Conservation (phyloP, 2,113 vertebrate genomes). For the Pygoscelis antarcticus region DNA sequence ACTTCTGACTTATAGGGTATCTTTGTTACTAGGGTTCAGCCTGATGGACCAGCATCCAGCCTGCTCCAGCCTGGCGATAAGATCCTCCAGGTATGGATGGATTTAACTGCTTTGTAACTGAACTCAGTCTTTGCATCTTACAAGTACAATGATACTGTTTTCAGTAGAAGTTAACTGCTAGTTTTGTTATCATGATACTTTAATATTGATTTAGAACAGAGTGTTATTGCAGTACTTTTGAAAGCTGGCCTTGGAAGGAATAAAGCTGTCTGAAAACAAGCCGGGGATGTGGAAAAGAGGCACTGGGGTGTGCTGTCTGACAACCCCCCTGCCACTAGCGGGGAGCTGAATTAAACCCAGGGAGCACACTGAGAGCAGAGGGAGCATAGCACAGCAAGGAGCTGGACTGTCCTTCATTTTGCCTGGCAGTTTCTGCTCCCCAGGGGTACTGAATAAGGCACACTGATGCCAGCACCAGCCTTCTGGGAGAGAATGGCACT, state of each 20-base stretch:
- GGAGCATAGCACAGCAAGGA: too few species aligned
- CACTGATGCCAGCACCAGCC: too few species aligned
- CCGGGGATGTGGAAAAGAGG: background rate
- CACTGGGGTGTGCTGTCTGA: background rate
- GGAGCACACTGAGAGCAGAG: background rate
- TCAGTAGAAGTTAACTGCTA: too few species aligned
- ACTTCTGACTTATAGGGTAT: constrained; percentile 99
- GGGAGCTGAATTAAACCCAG: background rate
- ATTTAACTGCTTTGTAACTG: background rate
- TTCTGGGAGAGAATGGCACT: background rate
- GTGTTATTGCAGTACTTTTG: background rate
- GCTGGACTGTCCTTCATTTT: background rate
- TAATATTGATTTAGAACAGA: background rate
- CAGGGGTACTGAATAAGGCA: background rate
- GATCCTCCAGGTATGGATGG: constrained; percentile 93
- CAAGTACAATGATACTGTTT: fast-evolving
- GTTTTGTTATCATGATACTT: background rate
- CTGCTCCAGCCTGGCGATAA: constrained; percentile 97
- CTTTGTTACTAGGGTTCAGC: constrained; percentile 99
- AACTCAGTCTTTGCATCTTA: background rate
- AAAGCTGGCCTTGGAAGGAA: background rate
- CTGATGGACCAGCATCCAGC: constrained; percentile 93
- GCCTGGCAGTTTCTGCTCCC: background rate
- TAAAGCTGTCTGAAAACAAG: background rate
- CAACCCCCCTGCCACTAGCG: background rate